These are phyloP conservation scores for Druon quercuslanigerum DNA, from an alignment of 1,140 invertebrate species.

Conservation along the genomic window DNA sequence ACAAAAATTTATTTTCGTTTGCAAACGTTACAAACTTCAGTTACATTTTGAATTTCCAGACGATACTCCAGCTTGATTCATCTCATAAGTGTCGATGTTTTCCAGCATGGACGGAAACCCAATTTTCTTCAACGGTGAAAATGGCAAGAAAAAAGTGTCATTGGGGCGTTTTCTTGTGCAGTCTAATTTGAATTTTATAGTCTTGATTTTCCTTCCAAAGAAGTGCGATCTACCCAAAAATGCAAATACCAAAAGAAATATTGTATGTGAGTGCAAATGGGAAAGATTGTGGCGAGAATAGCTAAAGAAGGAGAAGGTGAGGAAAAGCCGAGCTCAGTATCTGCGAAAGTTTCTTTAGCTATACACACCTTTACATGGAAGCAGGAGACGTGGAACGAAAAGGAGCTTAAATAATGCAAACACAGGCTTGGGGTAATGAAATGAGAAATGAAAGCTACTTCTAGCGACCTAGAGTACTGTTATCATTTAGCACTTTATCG, in stretches of 20 bases:
- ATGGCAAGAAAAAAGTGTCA: too few relatives aligned
- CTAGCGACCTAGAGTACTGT: slow-evolving; percentile 14
- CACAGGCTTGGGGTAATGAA: slow-evolving; percentile 13
- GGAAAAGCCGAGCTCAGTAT: not conserved
- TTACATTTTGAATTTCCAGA: too few relatives aligned
- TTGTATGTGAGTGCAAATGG: not conserved
- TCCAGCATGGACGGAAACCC: too few relatives aligned
- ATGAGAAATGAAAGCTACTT: slow-evolving; percentile 23
- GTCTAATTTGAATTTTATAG: not conserved
- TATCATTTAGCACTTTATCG: slow-evolving; percentile 19
- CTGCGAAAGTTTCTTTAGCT: not conserved
- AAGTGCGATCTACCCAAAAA: not conserved
- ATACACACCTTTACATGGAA: not conserved
- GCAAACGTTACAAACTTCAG: too few relatives aligned
- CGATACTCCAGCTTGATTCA: too few relatives aligned
- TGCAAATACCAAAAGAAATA: slow-evolving; percentile 7
- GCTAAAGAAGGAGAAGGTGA: not conserved
- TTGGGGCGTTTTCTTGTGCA: too few relatives aligned
- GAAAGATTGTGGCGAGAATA: not conserved
- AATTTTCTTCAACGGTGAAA: too few relatives aligned
- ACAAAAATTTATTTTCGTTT: too few relatives aligned
- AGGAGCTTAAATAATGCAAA: slow-evolving; percentile 29
- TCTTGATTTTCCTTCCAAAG: not conserved
- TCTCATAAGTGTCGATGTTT: too few relatives aligned
- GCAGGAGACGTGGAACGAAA: not conserved